Evolutionary conservation across 1,140 invertebrate species (phyloP), one percentile per base, ranked within the genome.

Genomic region (Orchesella cincta): DNA sequence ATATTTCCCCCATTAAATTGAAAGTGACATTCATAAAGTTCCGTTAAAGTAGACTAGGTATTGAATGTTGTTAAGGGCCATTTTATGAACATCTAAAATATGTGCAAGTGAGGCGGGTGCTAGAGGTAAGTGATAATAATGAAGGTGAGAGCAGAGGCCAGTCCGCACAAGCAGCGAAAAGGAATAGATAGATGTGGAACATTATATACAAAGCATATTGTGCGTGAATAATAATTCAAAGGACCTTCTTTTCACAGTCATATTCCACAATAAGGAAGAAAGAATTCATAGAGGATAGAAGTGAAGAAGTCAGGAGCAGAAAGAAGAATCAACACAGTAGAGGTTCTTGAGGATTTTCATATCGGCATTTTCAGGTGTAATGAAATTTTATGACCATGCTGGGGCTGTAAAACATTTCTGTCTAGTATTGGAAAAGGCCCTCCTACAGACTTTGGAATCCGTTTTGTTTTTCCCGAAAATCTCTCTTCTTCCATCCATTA

Each of bases 281-380:
- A 33, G 31, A 67, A 67, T 67, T 67, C 62, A 31, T 67, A 31
- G 3, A n/a, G 62, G 8, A 33, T 33, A 67, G 33, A 29, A 67
- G 62, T 67, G 31, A 29, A 33, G 28, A 67, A 67, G 62, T 67
- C 62, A 67, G 62, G n/a, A 33, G 62, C 62, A 67, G 33, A 67
- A 29, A 67, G 31, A 67, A 67, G 28, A 31, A 67, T 57, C 52
- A 57, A 57, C 52, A 57, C 12, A 57, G 23, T 12, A 57, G 52
- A 67, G 62, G 33, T 12, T 67, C 62, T 29, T 31, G 5, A 67
- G 62, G 71, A 39, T 23, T 73, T 80, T 67, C 36, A 77, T 76
- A 80, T 81, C 81, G 81, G 81, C 81, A 78, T 79, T 67, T 67
- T 82, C 81, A 82, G 81, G 81, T 82, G 81, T 82, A 82, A 82